Evolutionary conservation across 2,797 vertebrate genomes (phyloP).

Genomic region (Oophaga sylvatica): DNA sequence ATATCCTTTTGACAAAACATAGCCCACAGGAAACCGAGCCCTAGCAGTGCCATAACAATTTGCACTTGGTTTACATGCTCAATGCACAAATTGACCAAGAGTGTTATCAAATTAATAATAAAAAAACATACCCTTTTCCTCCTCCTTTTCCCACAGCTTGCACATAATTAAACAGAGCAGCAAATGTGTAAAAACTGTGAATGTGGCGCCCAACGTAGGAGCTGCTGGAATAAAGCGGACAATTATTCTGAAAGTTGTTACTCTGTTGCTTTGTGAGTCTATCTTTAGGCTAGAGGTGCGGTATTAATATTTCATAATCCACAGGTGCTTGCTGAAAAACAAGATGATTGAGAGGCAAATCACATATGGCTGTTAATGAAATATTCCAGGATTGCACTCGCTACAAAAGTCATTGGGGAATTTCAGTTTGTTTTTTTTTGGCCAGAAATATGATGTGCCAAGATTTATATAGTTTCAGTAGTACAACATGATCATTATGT

Average conservation of each 20-base stretch:
- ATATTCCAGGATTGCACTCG: conserved; percentile 57
- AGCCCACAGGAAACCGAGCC: no score
- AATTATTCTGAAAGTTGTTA: conserved; percentile 20
- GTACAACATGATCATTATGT: conserved; percentile 63
- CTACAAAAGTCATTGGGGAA: conserved; percentile 57
- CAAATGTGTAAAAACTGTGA: conserved; percentile 11
- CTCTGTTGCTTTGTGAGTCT: conserved; percentile 34
- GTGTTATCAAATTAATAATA: background rate
- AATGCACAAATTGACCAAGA: background rate
- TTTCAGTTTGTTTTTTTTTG: conserved; percentile 41
- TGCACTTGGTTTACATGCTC: no score
- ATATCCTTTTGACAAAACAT: no score
- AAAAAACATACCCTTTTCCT: background rate
- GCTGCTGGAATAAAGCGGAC: background rate
- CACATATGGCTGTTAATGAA: conserved; percentile 62
- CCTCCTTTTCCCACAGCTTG: no score
- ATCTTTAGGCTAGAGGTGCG: conserved; percentile 49
- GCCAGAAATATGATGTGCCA: conserved; percentile 58
- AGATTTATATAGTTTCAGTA: conserved; percentile 54
- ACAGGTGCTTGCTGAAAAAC: conserved; percentile 64
- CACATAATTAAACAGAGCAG: conserved; percentile 10
- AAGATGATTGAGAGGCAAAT: conserved; percentile 66
- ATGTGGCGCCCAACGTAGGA: background rate
- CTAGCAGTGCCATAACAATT: no score
- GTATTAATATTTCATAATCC: conserved; percentile 70